Evolutionary conservation across 2,797 vertebrate genomes (phyloP), one percentile per base, ranked within the genome.

Genomic region (Psittacula derbiana): DNA sequence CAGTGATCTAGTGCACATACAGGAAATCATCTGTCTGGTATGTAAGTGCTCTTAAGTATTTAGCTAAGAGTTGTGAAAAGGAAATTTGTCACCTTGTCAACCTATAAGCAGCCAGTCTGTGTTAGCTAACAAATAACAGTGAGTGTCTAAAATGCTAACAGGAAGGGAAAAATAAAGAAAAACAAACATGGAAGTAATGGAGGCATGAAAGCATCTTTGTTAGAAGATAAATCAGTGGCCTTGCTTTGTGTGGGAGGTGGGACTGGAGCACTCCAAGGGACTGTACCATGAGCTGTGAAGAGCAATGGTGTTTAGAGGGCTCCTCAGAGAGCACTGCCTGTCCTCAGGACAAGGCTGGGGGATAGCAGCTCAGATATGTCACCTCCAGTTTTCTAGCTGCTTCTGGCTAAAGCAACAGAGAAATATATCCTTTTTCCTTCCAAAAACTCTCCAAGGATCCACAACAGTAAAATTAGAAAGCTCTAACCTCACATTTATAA

Each of bases 401-500:
- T 71, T 50, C 72, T 83, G 36, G 46, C 36, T 72, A 69, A 52
- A 86, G 61, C n/a, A 61, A 12, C 5, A 46, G 46, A 88, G 82
- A 92, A 91, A 92, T 82, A 89, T 2, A 61, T 61, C 38, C 25
- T 58, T 31, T 88, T 57, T 10, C 21, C 9, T 58, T 53, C 24
- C 52, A 57, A 41, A 87, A 90, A 18, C 41, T 83, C 90, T 80
- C 85, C 38, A 53, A 90, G 82, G 90, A 91, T 60, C 76, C 78
- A 79, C 83, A 74, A 69, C 61, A 80, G 81, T 80, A 93, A 92
- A 90, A 93, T 74, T 8, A 86, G 72, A 92, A 88, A 74, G 38
- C 75, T 61, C 69, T 90, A 90, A 57, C 53, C 86, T 90, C 82
- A 75, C 43, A 53, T 91, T 83, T 83, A 78, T 92, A 61, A 78